Conservation (phyloP, 1,140 invertebrate species). For the Tribolium madens region DNA sequence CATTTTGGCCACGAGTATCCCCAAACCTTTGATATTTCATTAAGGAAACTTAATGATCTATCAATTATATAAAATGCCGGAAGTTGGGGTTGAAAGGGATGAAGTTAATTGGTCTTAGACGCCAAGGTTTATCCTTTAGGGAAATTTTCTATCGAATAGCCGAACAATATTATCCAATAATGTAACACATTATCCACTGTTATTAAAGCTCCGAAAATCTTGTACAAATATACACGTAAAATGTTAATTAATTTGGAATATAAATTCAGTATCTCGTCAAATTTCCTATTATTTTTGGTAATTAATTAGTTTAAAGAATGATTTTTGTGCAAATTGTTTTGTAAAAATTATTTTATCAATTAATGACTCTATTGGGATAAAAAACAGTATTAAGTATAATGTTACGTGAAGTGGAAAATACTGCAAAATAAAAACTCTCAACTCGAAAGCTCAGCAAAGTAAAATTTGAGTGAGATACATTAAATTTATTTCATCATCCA, state of each 20-base stretch:
- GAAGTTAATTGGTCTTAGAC: conserved; percentile 5
- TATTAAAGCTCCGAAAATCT: too few relatives aligned
- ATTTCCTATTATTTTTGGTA: too few relatives aligned
- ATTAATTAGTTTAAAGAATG: too few relatives aligned
- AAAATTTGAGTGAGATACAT: background rate
- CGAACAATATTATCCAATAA: background rate
- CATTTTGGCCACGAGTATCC: background rate
- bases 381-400: too few relatives aligned
- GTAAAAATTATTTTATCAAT: too few relatives aligned
- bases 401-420: too few relatives aligned
- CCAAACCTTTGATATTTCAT: background rate
- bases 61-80: conserved; percentile 21
- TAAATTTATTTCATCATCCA: background rate
- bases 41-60: conserved; percentile 19
- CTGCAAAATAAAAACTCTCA: background rate
- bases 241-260: too few relatives aligned
- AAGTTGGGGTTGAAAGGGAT: background rate
- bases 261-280: too few relatives aligned
- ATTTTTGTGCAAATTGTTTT: too few relatives aligned
- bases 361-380: too few relatives aligned
- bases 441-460: background rate
- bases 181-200: background rate
- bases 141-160: background rate
- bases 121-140: conserved; percentile 12
- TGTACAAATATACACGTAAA: too few relatives aligned